Evolutionary conservation across 2,113 vertebrate species (phyloP), one percentile per base, ranked within the genome.

Genomic region (Entelurus aequoreus): DNA sequence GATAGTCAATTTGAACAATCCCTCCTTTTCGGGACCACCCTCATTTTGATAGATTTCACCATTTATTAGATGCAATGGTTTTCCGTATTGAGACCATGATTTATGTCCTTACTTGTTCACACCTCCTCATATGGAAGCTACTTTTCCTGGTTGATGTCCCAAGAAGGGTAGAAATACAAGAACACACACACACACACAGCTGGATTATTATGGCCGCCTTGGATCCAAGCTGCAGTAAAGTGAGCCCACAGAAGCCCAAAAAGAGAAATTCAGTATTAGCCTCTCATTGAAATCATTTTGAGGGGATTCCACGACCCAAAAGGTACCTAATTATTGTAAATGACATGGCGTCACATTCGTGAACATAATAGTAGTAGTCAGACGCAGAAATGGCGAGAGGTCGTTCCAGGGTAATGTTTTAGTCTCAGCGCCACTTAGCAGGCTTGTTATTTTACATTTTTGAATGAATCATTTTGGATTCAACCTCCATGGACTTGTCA

Each of bases 351-450:
- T 59, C 49, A 44, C 44, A 57, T 57, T 21, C 48, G 53, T 35
- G 59, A 74, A 69, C 68, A 52, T 74, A 72, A 71, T 58, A 84
- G 80, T 77, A 73, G 63, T 62, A 75, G 60, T 52, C 65, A 68
- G 75, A 78, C 66, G 68, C 59, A 75, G 53, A 86, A 81, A 84
- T 86, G 81, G 78, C 84, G 84, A 81, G 79, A 77, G 79, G 75
- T 84, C 83, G 86, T 84, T 81, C 66, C 49, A 68, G 63, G 73
- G 60, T 84, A 76, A 83, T 78, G 72, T 57, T 59, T 74, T 60
- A 40, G 65, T 76, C 54, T 83, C 78, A 83, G 62, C 60, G 55
- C 50, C 51, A 60, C 58, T 84, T 64, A 78, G 54, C 50, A 48
- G 55, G 40, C n/a, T 57, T 40, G 21, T 57, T 21, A 40, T n/a